Conservation (phyloP, 2,113 vertebrate genomes). For the Typhlomys cinereus region DNA sequence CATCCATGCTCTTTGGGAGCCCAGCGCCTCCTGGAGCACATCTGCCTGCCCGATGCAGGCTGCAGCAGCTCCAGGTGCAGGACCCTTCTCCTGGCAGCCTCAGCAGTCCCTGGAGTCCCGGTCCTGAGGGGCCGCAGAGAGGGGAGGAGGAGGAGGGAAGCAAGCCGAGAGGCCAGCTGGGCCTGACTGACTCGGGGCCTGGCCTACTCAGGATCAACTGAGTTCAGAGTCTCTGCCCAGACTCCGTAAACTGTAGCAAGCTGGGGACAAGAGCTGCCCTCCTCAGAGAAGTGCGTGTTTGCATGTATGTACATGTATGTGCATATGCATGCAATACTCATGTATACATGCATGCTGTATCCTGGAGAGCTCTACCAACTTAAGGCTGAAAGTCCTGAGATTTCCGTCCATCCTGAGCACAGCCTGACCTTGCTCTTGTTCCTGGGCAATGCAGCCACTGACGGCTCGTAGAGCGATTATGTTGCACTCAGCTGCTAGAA, state of each 20-base stretch:
- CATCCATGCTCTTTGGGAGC: accelerated
- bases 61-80: background rate
- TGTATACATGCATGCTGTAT: background rate
- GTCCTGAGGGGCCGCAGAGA: accelerated
- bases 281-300: background rate
- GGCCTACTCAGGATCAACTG: accelerated
- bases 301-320: no score
- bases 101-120: background rate
- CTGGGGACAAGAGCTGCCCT: background rate
- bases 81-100: accelerated
- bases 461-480: no score
- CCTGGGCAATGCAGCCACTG: no score
- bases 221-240: background rate
- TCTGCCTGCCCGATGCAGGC: accelerated
- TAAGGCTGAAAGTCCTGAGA: background rate
- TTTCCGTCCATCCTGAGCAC: background rate
- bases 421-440: background rate
- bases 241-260: background rate
- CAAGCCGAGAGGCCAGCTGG: accelerated
- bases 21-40: accelerated
- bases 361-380: background rate
- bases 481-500: no score
- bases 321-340: background rate
- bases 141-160: accelerated
- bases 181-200: no score